Conservation (phyloP, 23 tunicate species). For the Clavelina lepadiformis region DNA sequence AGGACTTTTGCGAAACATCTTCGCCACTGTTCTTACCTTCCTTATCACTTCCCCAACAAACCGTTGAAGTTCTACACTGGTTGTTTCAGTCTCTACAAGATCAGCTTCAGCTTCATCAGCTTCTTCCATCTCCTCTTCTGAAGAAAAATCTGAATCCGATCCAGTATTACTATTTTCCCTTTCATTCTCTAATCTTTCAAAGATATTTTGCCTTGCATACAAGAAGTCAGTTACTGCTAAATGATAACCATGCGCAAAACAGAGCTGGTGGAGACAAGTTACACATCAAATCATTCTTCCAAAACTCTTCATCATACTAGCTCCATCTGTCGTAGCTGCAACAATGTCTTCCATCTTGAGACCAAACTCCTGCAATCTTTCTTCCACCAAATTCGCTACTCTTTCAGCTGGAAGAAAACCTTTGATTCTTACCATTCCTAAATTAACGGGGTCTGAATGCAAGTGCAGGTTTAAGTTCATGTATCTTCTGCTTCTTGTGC, state of each 20-base stretch:
- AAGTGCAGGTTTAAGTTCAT: constrained; percentile 54
- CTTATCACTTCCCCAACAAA: constrained; percentile 56
- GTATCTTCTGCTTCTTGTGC: constrained; percentile 42
- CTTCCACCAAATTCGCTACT: constrained; percentile 57
- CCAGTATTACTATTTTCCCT: constrained; percentile 14
- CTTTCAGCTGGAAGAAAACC: constrained; percentile 51
- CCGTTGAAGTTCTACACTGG: constrained; percentile 35
- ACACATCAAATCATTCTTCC: constrained; percentile 52
- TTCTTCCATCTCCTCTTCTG: constrained; percentile 50
- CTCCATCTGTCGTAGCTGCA: constrained; percentile 69
- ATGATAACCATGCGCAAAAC: constrained; percentile 60
- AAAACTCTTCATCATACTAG: constrained; percentile 61
- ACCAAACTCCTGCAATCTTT: constrained; percentile 59
- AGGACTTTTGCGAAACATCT: constrained; percentile 47
- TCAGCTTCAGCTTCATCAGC: constrained; percentile 36
- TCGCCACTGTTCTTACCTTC: constrained; percentile 45
- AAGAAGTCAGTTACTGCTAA: constrained; percentile 49
- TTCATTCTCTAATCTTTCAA: constrained; percentile 31
- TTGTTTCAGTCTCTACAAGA: constrained; percentile 36
- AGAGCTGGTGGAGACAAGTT: constrained; percentile 49
- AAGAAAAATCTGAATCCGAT: constrained; percentile 45
- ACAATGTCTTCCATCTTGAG: constrained; percentile 51
- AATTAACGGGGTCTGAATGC: constrained; percentile 35
- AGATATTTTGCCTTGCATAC: constrained; percentile 33
- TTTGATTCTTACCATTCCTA: constrained; percentile 45